These are phyloP conservation scores for Plumapathes pennacea DNA, from an alignment of 92 coral and sea anemone species.

Conservation along the genomic window DNA sequence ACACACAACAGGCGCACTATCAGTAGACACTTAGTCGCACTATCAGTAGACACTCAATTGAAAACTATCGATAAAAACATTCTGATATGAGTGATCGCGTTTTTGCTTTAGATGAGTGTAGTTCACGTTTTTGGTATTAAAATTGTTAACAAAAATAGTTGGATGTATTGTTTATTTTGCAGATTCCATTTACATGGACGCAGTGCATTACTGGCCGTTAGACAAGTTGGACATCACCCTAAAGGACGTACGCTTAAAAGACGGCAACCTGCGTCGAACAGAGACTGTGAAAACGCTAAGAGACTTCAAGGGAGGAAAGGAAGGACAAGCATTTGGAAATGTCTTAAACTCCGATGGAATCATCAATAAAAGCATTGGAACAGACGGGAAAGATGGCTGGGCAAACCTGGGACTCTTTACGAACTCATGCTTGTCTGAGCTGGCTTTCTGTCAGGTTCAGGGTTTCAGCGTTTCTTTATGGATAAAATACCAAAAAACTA, in stretches of 20 bases:
- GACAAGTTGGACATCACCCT: conserved; percentile 67
- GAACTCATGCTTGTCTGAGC: conserved; percentile 88
- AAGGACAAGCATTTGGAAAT: conserved; percentile 66
- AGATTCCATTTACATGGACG: conserved; percentile 86
- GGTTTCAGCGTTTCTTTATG: conserved; percentile 90
- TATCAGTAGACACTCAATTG: no score
- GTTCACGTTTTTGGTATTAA: no score
- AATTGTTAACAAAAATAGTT: no score
- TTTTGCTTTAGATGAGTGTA: no score
- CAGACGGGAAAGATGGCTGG: conserved; percentile 87
- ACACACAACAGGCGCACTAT: no score
- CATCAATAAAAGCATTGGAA: conserved; percentile 62
- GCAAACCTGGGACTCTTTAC: conserved; percentile 76
- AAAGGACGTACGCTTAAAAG: conserved; percentile 10
- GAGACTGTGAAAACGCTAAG: conserved; percentile 9
- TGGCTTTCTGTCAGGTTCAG: conserved; percentile 65
- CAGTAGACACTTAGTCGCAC: no score
- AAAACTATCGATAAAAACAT: no score
- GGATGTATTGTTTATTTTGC: not conserved
- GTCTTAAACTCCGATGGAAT: conserved; percentile 49
- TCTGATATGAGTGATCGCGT: no score
- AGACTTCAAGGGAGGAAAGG: conserved; percentile 62
- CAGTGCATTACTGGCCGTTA: conserved; percentile 87
- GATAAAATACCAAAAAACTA: conserved; percentile 63
- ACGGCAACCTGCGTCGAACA: not conserved